Evolutionary conservation across 2,113 vertebrate species (phyloP).

Genomic region (Callopanchax toddi): DNA sequence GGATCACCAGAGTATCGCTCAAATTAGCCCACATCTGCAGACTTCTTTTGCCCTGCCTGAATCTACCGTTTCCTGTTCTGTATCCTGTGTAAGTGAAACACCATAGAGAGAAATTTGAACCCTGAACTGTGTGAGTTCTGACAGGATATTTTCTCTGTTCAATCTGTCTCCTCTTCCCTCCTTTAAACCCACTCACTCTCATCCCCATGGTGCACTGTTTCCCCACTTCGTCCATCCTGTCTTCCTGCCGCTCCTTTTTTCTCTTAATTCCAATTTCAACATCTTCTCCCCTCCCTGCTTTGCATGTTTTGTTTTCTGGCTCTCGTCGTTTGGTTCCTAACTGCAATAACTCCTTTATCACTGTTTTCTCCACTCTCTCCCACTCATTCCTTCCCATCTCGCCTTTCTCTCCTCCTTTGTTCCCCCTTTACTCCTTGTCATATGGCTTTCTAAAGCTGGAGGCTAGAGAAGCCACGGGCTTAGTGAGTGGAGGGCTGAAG

Average conservation of each 20-base stretch:
- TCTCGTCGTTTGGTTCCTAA: conserved; percentile 24
- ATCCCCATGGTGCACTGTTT: conserved; percentile 54
- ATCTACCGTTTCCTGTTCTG: conserved; percentile 53
- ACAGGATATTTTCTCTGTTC: conserved; percentile 65
- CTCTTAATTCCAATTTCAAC: conserved; percentile 60
- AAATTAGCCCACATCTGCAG: conserved; percentile 33
- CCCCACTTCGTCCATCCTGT: conserved; percentile 61
- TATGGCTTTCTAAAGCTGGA: conserved; percentile 70
- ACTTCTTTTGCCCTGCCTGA: conserved; percentile 27
- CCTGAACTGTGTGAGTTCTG: conserved; percentile 39
- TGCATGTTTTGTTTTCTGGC: conserved; percentile 30
- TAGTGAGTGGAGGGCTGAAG: conserved; percentile 43
- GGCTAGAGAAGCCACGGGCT: conserved; percentile 68
- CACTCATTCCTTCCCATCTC: conserved; percentile 23
- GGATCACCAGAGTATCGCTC: not conserved
- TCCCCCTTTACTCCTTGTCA: conserved; percentile 12
- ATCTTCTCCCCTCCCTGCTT: conserved; percentile 26
- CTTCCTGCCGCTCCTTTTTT: conserved; percentile 76
- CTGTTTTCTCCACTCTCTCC: conserved; percentile 32
- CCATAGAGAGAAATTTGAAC: conserved; percentile 47
- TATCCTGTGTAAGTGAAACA: conserved; percentile 56
- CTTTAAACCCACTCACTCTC: conserved; percentile 62
- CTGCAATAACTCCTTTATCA: conserved; percentile 29
- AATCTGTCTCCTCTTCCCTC: conserved; percentile 41
- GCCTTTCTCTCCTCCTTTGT: conserved; percentile 26